Evolutionary conservation across 2,113 vertebrate species (phyloP).

Genomic region (Microcebus murinus): DNA sequence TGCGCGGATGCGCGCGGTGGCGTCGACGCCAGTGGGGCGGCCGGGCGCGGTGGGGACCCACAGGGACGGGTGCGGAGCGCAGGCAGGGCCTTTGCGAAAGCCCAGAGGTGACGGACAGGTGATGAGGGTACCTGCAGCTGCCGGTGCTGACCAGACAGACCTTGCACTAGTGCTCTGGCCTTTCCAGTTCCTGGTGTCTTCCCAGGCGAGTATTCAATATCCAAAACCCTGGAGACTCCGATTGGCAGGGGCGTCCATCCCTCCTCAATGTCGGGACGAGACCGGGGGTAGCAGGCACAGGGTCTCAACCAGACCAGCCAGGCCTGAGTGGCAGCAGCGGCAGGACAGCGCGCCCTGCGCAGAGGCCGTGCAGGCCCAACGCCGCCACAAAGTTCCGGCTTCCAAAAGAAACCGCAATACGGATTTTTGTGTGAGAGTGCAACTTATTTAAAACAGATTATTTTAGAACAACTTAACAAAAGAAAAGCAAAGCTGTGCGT

Average conservation of each 20-base stretch:
- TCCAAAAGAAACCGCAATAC: not conserved
- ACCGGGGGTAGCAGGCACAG: not conserved
- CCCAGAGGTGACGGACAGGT: not conserved
- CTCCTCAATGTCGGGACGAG: not conserved
- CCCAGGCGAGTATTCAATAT: not conserved
- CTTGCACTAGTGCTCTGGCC: not conserved
- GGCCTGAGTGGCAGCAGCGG: rapidly evolving
- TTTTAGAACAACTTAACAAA: not conserved
- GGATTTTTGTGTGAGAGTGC: not conserved
- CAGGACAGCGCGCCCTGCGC: too few species aligned
- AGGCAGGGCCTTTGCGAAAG: not conserved
- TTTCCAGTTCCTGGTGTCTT: not conserved
- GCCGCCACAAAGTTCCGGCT: not conserved
- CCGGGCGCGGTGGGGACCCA: not conserved
- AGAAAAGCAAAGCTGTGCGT: not conserved
- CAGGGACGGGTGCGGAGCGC: not conserved
- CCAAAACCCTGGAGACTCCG: not conserved
- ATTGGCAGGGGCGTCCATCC: rapidly evolving
- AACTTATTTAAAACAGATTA: not conserved
- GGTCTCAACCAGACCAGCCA: not conserved
- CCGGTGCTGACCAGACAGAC: not conserved
- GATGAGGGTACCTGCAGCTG: not conserved
- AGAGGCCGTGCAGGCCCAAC: not conserved
- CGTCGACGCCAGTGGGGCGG: rapidly evolving
- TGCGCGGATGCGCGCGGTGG: not conserved